Conservation (phyloP, 2,113 vertebrate genomes). For the Melospiza georgiana region DNA sequence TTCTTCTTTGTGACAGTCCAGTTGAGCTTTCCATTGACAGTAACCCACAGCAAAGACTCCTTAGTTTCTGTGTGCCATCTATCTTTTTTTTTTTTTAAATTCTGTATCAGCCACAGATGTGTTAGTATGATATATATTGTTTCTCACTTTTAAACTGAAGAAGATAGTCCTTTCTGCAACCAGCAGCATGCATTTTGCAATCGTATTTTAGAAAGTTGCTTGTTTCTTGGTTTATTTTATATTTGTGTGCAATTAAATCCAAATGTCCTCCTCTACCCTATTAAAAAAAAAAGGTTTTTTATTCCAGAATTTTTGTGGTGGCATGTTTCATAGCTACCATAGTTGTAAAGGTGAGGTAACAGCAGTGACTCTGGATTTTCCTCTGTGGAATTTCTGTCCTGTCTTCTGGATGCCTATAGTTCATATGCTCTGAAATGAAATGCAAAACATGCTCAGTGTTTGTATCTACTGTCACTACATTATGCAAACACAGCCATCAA, state of each 20-base stretch:
- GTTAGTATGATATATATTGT: not conserved
- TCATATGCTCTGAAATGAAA: constrained; percentile 5
- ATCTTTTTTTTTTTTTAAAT: not conserved
- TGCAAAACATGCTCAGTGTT: not conserved
- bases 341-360: not conserved
- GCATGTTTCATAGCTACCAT: not conserved
- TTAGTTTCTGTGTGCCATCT: not conserved
- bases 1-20: not conserved
- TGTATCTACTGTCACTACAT: not conserved
- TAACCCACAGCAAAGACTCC: not conserved
- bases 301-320: not conserved
- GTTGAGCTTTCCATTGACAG: not conserved
- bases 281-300: not conserved
- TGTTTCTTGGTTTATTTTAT: not conserved
- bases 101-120: not conserved
- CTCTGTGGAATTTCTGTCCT: not conserved
- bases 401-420: not conserved
- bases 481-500: constrained; percentile 1
- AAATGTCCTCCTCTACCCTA: not conserved
- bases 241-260: not conserved
- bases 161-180: not conserved
- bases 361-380: not conserved
- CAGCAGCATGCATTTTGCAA: not conserved
- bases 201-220: not conserved
- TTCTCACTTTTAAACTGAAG: not conserved